Conservation (phyloP, 2,113 vertebrate species). For the Nettapus auritus region DNA sequence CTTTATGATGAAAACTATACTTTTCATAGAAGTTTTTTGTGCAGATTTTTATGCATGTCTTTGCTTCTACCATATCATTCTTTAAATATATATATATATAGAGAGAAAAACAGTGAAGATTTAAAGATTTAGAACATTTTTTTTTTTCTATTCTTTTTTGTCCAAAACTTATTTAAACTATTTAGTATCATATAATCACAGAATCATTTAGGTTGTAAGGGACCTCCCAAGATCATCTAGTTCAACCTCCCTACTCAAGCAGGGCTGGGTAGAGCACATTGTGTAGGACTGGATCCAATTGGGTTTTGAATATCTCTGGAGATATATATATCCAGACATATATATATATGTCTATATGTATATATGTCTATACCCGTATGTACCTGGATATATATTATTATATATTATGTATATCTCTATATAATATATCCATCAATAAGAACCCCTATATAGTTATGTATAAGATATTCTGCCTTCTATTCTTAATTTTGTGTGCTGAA, state of each 20-base stretch:
- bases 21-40: neutral
- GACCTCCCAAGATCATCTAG: neutral
- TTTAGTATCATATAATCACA: neutral
- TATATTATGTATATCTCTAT: neutral
- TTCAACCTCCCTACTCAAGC: neutral
- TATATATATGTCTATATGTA: neutral
- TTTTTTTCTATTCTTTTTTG: neutral
- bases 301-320: neutral
- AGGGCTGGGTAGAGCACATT: neutral
- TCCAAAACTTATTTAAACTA: neutral
- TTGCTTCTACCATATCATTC: neutral
- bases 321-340: neutral
- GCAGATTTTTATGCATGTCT: neutral
- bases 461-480: neutral
- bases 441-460: neutral
- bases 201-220: neutral
- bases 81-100: neutral
- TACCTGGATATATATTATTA: neutral
- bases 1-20: neutral
- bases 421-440: neutral
- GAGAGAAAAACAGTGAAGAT: neutral
- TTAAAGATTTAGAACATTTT: neutral
- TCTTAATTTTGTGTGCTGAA: neutral
- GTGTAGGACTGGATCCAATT: neutral
- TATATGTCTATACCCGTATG: neutral